phyloP scores from a whole-genome alignment of 2,888 invertebrate genomes.

The Ophioninae sp. region DNA sequence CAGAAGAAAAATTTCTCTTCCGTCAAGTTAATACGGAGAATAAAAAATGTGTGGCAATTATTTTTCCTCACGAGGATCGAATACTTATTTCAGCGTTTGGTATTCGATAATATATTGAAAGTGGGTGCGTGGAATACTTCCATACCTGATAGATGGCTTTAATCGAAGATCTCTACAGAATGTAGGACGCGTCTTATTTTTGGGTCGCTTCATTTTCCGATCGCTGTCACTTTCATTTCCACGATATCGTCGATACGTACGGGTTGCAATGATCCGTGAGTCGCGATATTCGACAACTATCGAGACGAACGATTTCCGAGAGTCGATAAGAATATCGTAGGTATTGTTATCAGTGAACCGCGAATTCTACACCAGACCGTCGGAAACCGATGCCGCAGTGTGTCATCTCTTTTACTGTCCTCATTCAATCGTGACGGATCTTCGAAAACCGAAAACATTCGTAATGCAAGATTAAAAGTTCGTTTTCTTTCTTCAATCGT shows the following conservation, averaged over 20 bases:
- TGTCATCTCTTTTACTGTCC: background rate
- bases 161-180: background rate
- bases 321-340: constrained; percentile 36
- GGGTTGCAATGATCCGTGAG: background rate
- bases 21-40: too few species aligned
- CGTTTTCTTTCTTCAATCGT: background rate
- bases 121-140: background rate
- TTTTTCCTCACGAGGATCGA: background rate
- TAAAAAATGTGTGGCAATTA: background rate
- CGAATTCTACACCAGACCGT: constrained; percentile 20
- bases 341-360: constrained; percentile 22
- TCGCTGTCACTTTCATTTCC: background rate
- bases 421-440: background rate
- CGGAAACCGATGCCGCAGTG: background rate
- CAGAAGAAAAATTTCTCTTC: too few species aligned
- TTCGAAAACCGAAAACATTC: background rate
- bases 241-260: background rate
- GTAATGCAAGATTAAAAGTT: background rate
- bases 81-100: background rate
- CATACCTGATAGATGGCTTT: background rate
- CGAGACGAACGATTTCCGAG: background rate
- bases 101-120: background rate
- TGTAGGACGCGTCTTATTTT: background rate
- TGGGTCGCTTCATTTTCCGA: background rate
- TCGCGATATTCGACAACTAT: background rate